Base-by-base conservation (phyloP, 1,140 invertebrate genomes). In the Maniola jurtina region DNA sequence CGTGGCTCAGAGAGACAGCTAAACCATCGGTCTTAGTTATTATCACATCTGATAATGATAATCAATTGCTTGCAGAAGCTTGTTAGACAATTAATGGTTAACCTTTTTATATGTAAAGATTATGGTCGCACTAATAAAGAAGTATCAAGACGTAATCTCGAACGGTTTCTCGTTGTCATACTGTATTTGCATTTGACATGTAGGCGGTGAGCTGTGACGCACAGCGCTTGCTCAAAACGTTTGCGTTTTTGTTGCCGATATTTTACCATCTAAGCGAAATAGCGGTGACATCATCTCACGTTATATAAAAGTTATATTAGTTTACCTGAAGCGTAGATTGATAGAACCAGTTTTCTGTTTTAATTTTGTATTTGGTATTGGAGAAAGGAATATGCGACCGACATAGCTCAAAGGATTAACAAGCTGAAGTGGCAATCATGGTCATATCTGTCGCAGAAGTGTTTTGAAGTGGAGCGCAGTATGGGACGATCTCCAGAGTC, bases 271-370 rank as follows among this genome's bases (percentile, higher is more conserved):
- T 79, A 76, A 79, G 71, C 72, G 57, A 74, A 75, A 75, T 64
- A 67, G 54, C 36, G 63, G 56, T 88, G 83, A 86, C 73, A 86
- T 88, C 85, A 88, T 68, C 72, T 73, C 68, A 71, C 76, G 57
- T 77, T 76, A 78, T 68, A 69, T 68, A 45, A 70, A 76, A 77
- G 68, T 79, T 45, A 52, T 52, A 52, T 52, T 9, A 2, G n/a
- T 34, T 81, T 79, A 77, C 75, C 56, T 63, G 48, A 62, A 71
- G 56, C 42, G 56, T 60, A 56, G 54, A 64, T 65, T 60, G 52
- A 16, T 34, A 40, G 56, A 62, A 45, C 15, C 11, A 45, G 59
- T 70, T 35, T 45, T n/a, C 25, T 25, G 25, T 25, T 25, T 25
- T 25, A 25, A 25, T 25, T 25, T 25, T 25, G 25, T n/a, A 25